phyloP scores from a whole-genome alignment of 2,888 invertebrate species.

The Tetanocera ferruginea region DNA sequence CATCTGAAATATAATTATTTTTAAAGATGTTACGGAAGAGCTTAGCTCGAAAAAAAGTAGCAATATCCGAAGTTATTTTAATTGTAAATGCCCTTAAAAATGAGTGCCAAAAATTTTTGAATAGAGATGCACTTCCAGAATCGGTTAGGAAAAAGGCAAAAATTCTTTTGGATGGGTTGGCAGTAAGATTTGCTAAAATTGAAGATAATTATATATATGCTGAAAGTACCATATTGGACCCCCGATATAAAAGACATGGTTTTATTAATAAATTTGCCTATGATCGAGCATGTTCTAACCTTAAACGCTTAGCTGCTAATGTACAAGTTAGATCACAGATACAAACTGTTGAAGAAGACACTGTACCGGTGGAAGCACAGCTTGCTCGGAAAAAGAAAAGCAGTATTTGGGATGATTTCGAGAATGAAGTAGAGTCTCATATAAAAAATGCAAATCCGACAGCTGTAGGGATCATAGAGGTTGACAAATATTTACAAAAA shows the following conservation, averaged over 20 bases:
- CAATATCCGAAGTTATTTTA: not conserved
- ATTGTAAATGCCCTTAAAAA: not conserved
- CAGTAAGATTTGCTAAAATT: not conserved
- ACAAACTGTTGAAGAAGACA: too few species aligned
- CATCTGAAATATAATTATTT: too few species aligned
- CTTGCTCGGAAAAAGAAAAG: not conserved
- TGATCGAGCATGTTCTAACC: not conserved
- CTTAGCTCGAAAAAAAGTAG: too few species aligned
- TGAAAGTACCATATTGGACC: not conserved
- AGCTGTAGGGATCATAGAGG: not conserved
- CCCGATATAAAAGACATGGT: not conserved
- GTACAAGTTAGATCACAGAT: not conserved
- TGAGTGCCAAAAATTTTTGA: not conserved
- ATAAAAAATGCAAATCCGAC: not conserved
- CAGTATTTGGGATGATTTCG: not conserved
- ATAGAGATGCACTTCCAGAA: not conserved
- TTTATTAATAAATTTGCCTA: not conserved
- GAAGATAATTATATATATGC: not conserved
- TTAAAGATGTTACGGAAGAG: too few species aligned
- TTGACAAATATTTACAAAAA: conserved; percentile 1
- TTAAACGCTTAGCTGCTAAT: not conserved
- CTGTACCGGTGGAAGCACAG: too few species aligned
- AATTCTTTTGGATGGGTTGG: not conserved
- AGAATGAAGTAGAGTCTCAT: not conserved
- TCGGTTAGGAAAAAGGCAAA: not conserved